phyloP scores from a whole-genome alignment of 2,888 invertebrate species.

The Drosophila helvetica region DNA sequence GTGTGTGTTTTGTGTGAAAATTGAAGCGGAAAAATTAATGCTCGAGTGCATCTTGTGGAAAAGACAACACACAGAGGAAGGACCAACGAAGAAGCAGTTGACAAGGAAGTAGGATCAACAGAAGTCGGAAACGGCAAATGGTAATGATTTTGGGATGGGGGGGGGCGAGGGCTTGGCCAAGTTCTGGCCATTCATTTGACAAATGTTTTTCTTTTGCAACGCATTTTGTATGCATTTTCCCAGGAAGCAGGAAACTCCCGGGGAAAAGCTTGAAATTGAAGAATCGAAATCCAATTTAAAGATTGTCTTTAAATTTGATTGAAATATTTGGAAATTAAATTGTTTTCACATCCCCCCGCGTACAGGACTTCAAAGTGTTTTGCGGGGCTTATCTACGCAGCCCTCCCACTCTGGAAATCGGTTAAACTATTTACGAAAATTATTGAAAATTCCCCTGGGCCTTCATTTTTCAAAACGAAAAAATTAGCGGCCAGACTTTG shows the following conservation, averaged over 20 bases:
- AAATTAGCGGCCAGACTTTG: constrained; percentile 52
- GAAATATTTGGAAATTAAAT: neutral
- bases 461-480: constrained; percentile 18
- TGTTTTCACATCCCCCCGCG: too few species aligned
- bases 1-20: constrained; percentile 66
- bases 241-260: neutral
- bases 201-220: constrained; percentile 44
- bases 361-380: constrained; percentile 42
- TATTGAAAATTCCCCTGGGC: constrained; percentile 34
- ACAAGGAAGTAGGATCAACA: constrained; percentile 40
- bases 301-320: constrained; percentile 17
- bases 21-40: constrained; percentile 80
- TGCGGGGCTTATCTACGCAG: too few species aligned
- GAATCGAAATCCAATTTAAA: neutral
- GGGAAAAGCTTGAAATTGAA: neutral
- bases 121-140: constrained; percentile 15
- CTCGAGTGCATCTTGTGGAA: constrained; percentile 72
- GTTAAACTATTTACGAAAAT: constrained; percentile 46
- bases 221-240: constrained; percentile 38
- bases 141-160: constrained; percentile 19
- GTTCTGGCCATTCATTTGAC: constrained; percentile 34
- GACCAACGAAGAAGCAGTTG: constrained; percentile 43
- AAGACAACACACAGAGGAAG: constrained; percentile 60
- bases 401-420: constrained; percentile 3
- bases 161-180: constrained; percentile 13